These are phyloP conservation scores for zebrafish (Danio rerio) DNA, from an alignment of 2,113 vertebrate species.

Conservation along the genomic window GRCz12tu NC_133181.1:62853501-62854000, in stretches of 20 bases:
- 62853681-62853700: no score
- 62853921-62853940: background rate
- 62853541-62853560: no score
- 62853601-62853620: no score
- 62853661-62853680: no score
- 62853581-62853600: no score
- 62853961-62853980: background rate
- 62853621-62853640: no score
- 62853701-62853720: no score
- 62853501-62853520: background rate
- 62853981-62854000: background rate
- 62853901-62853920: background rate
- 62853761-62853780: background rate
- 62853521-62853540: no score
- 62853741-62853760: background rate
- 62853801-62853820: background rate
- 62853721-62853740: background rate
- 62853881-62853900: background rate
- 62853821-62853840: background rate
- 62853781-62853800: background rate
- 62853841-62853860: background rate
- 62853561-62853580: no score
- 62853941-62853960: background rate
- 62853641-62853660: no score
- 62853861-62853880: background rate